Base-by-base conservation (phyloP, 2,888 invertebrate species). In the Drosophila percnosoma region DNA sequence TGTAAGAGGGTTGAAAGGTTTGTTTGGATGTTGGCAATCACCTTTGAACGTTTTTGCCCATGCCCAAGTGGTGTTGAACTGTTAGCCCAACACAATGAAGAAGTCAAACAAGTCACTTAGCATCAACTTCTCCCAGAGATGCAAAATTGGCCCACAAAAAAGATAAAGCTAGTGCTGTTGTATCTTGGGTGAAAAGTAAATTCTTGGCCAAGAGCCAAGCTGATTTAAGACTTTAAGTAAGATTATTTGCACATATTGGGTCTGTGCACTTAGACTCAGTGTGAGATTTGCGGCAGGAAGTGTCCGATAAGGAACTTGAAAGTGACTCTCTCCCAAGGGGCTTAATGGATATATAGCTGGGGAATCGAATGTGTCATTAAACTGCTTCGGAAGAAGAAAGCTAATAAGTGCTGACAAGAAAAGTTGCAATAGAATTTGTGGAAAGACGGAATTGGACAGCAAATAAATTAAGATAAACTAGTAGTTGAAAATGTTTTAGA, bases 61-160 rank as follows among this genome's bases (percentile, higher is more conserved):
- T 52, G 45, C 54, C 45, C 49, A 60, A 74, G 64, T 58, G 65
- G 58, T 55, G 70, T 68, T 74, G 64, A 75, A 73, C 74, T 75
- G 68, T 62, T 74, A 68, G 62, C 57, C 63, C 68, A 73, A 75
- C 72, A 79, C 72, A 76, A 82, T 87, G 87, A 73, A 86, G 63
- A 86, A 85, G 87, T 85, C 89, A 86, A 88, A 83, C 87, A 83
- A 87, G 76, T 87, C 87, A 88, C 83, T 84, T 88, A 86, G 83
- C 54, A 61, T 15, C 68, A 34, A 54, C 33, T 45, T 27, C 73
- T 55, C 36, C 49, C 24, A 59, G 61, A 64, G 71, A 88, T 86
- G 87, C 87, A 83, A 88, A 81, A 79, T 63, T 59, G 53, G 59
- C 66, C 54, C 21, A 21, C 51, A 15, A 40, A 55, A 49, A 29